Percentiles rank a stretch among this genome's conserved stretches.
phyloP scores from a whole-genome alignment of 2,113 vertebrate species.

The Mus spicilegus region DNA sequence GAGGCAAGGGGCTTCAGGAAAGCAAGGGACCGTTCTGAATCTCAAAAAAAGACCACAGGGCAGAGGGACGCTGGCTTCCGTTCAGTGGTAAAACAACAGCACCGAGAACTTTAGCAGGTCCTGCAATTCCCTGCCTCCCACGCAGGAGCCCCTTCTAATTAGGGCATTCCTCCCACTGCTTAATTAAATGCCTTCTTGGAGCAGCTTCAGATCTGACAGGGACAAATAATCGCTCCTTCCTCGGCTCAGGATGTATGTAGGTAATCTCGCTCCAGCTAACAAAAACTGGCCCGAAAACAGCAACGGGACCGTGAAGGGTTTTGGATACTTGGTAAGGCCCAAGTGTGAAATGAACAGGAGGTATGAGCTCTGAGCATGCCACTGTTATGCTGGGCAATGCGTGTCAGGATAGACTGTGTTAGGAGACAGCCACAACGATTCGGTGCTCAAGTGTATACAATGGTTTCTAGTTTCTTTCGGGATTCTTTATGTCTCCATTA shows the following conservation, averaged over 20 bases:
- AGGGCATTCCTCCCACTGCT: constrained; percentile 53
- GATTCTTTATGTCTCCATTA: background rate
- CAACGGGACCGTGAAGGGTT: background rate
- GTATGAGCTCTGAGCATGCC: background rate
- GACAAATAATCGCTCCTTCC: constrained; percentile 50
- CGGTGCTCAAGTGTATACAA: background rate
- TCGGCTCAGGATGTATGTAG: constrained; percentile 18
- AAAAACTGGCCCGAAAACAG: constrained; percentile 43
- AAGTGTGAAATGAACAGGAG: background rate
- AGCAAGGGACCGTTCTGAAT: background rate
- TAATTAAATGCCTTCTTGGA: constrained; percentile 60
- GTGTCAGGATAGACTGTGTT: background rate
- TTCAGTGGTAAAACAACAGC: constrained; percentile 16
- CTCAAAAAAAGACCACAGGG: constrained; percentile 41
- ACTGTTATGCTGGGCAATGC: background rate
- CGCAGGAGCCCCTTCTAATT: constrained; percentile 40
- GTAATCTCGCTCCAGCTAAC: constrained; percentile 60
- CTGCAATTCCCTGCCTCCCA: constrained; percentile 45
- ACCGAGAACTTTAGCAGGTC: constrained; percentile 25
- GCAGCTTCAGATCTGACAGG: constrained; percentile 56
- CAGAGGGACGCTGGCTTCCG: background rate
- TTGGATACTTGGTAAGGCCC: background rate
- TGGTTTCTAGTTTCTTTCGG: background rate
- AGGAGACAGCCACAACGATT: background rate
- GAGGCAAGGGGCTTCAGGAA: background rate